phyloP scores from a whole-genome alignment of 2,113 vertebrate species.

The Chaetops frenatus region DNA sequence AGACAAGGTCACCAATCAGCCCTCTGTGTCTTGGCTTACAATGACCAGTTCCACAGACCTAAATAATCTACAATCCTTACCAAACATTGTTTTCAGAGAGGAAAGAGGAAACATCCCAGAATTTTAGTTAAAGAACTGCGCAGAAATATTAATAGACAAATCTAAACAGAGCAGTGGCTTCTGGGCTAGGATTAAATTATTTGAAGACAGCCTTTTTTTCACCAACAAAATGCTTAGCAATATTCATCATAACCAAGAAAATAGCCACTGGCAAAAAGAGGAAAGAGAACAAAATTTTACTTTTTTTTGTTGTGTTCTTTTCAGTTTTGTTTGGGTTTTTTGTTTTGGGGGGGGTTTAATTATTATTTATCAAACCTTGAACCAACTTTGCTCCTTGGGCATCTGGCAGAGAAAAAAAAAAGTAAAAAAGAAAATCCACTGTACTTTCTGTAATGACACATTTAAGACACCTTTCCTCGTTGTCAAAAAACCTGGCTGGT shows the following conservation, averaged over 20 bases:
- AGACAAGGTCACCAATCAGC: slow-evolving; percentile 3
- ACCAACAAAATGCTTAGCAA: neutral
- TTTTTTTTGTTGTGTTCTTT: too few relatives aligned
- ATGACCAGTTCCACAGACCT: neutral
- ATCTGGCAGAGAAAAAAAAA: neutral
- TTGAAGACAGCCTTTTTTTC: neutral
- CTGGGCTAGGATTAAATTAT: neutral
- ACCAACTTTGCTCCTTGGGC: neutral
- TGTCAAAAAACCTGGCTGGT: neutral
- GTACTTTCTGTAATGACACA: neutral
- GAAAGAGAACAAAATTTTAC: neutral
- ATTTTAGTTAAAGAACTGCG: neutral
- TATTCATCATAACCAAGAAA: neutral
- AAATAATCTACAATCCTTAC: neutral
- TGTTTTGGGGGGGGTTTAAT: fast-evolving
- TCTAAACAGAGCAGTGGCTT: neutral
- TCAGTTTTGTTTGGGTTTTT: neutral
- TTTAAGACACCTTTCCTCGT: neutral
- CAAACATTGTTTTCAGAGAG: slow-evolving; percentile 9
- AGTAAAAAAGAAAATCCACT: neutral
- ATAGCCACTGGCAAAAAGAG: neutral
- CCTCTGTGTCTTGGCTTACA: neutral
- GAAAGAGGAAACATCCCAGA: slow-evolving; percentile 30
- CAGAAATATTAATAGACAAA: neutral
- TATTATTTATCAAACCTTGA: neutral